Conservation (phyloP, 53 echinoderm and acorn worm species). For the Stichopus horrens region DNA sequence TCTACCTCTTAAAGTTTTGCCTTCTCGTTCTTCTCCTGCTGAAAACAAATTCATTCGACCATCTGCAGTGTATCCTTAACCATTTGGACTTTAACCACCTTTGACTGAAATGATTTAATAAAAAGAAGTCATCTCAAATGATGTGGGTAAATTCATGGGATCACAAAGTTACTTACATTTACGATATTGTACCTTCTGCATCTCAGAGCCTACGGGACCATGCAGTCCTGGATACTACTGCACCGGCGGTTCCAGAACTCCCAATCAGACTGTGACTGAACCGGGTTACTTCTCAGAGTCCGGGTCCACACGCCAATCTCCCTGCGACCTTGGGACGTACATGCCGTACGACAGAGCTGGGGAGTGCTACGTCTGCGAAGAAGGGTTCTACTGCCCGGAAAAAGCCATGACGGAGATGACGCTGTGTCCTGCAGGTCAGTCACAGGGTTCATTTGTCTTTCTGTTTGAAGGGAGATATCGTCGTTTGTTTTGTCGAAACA, state of each 20-base stretch:
- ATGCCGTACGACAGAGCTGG: constrained; percentile 95
- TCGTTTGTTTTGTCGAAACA: no score
- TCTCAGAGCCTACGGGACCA: constrained; percentile 77
- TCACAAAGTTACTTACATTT: no score
- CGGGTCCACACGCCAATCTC: constrained; percentile 80
- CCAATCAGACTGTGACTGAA: constrained; percentile 82
- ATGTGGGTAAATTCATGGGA: no score
- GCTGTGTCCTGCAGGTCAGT: constrained; percentile 81
- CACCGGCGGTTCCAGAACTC: constrained; percentile 83
- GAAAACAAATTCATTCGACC: no score
- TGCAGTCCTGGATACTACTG: constrained; percentile 94
- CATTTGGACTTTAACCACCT: background rate
- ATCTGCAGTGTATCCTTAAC: no score
- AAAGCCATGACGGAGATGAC: constrained; percentile 90
- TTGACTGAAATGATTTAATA: no score
- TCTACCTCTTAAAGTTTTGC: no score
- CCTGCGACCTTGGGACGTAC: constrained; percentile 82
- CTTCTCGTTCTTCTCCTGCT: no score
- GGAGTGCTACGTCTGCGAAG: constrained; percentile 73
- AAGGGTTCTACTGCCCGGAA: constrained; percentile 88
- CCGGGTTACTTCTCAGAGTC: constrained; percentile 85
- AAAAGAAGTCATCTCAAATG: no score
- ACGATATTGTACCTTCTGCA: no score
- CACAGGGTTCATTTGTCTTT: background rate
- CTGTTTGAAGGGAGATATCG: background rate